Base-by-base conservation (phyloP, 1,140 invertebrate species). In the Nasonia giraulti region DNA sequence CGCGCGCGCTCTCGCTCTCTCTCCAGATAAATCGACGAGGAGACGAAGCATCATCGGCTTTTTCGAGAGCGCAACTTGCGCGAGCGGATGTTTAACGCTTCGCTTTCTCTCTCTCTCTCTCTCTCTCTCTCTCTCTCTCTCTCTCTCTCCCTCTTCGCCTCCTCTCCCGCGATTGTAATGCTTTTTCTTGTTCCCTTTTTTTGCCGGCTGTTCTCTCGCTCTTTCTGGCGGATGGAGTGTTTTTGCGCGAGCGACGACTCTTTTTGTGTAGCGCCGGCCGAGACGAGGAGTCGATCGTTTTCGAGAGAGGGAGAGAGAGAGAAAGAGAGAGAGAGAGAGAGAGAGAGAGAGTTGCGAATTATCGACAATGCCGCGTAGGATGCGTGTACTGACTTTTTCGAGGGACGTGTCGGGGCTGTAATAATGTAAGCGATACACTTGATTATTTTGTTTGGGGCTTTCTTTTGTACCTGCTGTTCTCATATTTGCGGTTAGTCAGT, bases 11-110 rank as follows among this genome's bases (percentile, higher is more conserved):
- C 47, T 50, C 47, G 1, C 47, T 50, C 47, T 27, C 27, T 69
- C 27, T 73, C 69, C 33, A 37, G 69, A 73, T 73, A 73, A 73
- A 73, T 31, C 69, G 55, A 62, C 55, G 55, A 62, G 55, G 55
- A 62, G 55, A 62, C 55, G 55, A 62, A 62, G 55, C 55, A 62
- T 62, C 55, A 62, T 62, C 55, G 55, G 55, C 55, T 62, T 62
- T 62, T 62, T 20, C 55, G 0, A n/a, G 55, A n/a, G 20, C 17
- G 17, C 55, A 62, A 62, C 17, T 62, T 62, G 55, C 55, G 55
- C 55, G 55, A n/a, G 17, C 55, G 55, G 55, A 62, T 62, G 55
- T 62, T 62, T 62, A 62, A 62, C 20, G 55, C 55, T n/a, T 62
- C 47, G 47, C 47, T 12, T 17, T 50, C n/a, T n/a, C n/a, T n/a